Evolutionary conservation across 2,113 vertebrate species (phyloP).

Genomic region (Okapia johnstoni): DNA sequence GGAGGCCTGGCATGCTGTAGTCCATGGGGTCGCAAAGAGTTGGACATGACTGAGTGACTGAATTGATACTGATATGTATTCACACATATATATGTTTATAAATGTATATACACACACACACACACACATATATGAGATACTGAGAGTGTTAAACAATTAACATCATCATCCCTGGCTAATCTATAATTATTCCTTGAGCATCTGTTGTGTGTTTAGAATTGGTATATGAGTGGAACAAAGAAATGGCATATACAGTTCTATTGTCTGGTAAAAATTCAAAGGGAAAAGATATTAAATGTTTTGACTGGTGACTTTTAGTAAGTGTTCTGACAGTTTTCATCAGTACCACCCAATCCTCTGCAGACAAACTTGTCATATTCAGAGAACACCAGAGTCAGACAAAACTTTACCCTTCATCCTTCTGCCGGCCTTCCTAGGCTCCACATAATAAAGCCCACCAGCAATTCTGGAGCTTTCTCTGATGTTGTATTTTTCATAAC

Average conservation of each 20-base stretch:
- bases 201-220: not conserved
- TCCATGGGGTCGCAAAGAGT: not conserved
- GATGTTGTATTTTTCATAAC: not conserved
- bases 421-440: not conserved
- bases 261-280: not conserved
- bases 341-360: fast-evolving
- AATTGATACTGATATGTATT: not conserved
- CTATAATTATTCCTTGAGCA: not conserved
- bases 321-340: not conserved
- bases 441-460: not conserved
- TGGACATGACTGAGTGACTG: not conserved
- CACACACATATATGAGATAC: not conserved
- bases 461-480: not conserved
- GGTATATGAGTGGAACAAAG: not conserved
- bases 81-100: not conserved
- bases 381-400: not conserved
- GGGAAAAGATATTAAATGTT: not conserved
- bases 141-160: not conserved
- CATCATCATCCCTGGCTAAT: not conserved
- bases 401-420: not conserved
- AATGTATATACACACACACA: not conserved
- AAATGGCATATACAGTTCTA: not conserved
- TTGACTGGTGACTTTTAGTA: not conserved
- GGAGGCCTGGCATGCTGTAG: not conserved
- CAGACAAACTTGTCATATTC: not conserved